phyloP scores from a whole-genome alignment of 2,888 invertebrate species.

The Cybosia mesomella region DNA sequence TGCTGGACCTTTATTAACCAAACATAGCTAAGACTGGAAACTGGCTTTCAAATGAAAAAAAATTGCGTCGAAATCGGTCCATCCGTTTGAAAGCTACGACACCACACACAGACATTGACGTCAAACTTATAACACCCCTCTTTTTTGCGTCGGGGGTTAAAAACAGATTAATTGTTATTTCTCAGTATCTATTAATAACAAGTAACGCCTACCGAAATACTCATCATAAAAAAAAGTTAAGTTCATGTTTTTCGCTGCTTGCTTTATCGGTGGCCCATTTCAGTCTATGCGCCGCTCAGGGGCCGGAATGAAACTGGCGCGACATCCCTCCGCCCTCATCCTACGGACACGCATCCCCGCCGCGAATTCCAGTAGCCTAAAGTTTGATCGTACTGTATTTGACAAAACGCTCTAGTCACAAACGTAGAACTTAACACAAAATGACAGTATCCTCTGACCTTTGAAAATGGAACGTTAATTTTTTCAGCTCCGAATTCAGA shows the following conservation, averaged over 20 bases:
- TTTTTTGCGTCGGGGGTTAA: no score
- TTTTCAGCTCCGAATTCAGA: constrained; percentile 38
- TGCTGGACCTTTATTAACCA: no score
- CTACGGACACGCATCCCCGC: constrained; percentile 31
- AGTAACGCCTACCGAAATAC: constrained; percentile 24
- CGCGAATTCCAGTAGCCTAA: constrained; percentile 52
- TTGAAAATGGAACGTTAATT: constrained; percentile 50
- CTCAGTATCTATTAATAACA: constrained; percentile 33
- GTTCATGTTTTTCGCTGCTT: constrained; percentile 63
- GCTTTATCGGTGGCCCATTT: constrained; percentile 70
- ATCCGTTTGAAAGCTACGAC: no score
- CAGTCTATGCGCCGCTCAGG: constrained; percentile 63
- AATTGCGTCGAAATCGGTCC: no score
- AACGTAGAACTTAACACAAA: constrained; percentile 48
- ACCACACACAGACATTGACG: no score
- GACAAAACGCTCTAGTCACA: constrained; percentile 60
- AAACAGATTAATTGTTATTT: no score
- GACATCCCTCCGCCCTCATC: constrained; percentile 51
- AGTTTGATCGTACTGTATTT: constrained; percentile 59
- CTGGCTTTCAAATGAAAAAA: no score
- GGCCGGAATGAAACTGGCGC: constrained; percentile 55
- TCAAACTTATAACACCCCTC: no score
- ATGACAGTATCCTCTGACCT: constrained; percentile 53
- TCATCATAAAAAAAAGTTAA: constrained; percentile 50
- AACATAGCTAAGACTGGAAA: no score